Percentiles rank a stretch among this genome's conserved stretches.
These are phyloP conservation scores for Manis javanica DNA, from an alignment of 2,797 vertebrate species.

Conservation along the genomic window DNA sequence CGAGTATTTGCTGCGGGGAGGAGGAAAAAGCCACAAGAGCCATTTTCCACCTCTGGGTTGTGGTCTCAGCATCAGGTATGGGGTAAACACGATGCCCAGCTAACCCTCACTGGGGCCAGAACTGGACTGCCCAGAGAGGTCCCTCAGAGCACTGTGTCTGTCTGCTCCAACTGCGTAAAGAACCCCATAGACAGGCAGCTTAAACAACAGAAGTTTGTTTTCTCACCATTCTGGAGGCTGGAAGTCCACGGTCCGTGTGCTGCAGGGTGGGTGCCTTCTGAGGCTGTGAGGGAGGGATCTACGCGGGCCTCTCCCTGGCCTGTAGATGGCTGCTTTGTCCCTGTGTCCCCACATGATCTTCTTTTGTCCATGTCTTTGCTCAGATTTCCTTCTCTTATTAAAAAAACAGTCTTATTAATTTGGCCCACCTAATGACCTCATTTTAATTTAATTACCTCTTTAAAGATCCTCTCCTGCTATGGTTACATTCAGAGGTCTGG, in stretches of 20 bases:
- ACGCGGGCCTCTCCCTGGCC: not conserved
- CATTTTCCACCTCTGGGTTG: not conserved
- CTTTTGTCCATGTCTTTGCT: not conserved
- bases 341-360: not conserved
- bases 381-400: conserved; percentile 8
- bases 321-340: not conserved
- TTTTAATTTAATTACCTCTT: conserved; percentile 54
- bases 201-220: not conserved
- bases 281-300: not conserved
- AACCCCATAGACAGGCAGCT: not conserved
- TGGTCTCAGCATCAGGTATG: not conserved
- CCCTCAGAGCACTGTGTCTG: not conserved
- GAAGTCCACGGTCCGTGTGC: not conserved
- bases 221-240: not conserved
- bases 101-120: not conserved
- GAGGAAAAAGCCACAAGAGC: not conserved
- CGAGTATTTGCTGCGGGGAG: not conserved
- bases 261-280: not conserved
- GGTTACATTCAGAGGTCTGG: not conserved
- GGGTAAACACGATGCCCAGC: not conserved
- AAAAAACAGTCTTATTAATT: not conserved
- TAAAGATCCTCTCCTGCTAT: conserved; percentile 15
- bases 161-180: not conserved
- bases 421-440: not conserved
- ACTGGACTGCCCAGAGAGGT: not conserved